A percentile compares a stretch with the other conserved stretches of the same genome.
Conservation (phyloP, 2,113 vertebrate species). For the Arenaria interpres region DNA sequence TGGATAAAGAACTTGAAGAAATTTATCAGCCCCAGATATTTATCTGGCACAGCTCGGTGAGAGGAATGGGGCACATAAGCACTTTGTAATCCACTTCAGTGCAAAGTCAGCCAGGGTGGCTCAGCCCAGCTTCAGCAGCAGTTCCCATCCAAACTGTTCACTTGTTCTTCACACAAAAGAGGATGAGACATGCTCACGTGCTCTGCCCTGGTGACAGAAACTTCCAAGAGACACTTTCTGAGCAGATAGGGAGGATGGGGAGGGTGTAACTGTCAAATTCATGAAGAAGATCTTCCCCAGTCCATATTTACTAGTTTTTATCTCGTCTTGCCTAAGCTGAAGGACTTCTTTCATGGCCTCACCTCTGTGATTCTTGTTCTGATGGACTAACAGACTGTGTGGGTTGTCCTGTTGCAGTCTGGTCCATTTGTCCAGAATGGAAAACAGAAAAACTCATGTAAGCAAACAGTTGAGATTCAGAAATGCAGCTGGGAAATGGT, state of each 20-base stretch:
- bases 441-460: background rate
- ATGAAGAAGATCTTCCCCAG: background rate
- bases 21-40: background rate
- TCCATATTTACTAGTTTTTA: background rate
- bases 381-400: too few relatives aligned
- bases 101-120: background rate
- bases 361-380: background rate
- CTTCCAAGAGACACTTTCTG: background rate
- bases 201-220: background rate
- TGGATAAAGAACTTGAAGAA: background rate
- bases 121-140: background rate
- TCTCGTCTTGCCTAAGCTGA: background rate
- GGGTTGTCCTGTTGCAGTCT: too few relatives aligned
- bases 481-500: background rate
- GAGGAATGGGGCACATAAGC: background rate
- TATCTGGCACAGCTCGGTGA: background rate
- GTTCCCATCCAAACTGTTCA: background rate
- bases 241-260: background rate
- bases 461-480: background rate
- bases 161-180: background rate
- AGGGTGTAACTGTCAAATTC: background rate
- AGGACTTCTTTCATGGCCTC: background rate
- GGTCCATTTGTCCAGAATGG: background rate
- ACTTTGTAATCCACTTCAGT: background rate
- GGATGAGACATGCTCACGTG: fast-evolving